Evolutionary conservation across 2,113 vertebrate species (phyloP), one percentile per base, ranked within the genome.

Genomic region (Rissa tridactyla): DNA sequence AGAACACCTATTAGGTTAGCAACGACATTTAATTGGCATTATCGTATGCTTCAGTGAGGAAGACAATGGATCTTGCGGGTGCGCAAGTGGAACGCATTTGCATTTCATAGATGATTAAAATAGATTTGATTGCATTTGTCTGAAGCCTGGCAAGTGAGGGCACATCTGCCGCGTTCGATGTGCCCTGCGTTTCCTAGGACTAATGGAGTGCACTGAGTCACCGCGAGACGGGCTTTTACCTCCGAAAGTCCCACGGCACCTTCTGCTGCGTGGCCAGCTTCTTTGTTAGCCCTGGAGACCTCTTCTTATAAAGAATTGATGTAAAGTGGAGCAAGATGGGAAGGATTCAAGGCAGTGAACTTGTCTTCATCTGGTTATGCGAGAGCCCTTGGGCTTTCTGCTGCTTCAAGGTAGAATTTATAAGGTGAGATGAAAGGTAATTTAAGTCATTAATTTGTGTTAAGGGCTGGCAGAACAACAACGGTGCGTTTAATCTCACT

Each of bases 41-140:
- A 95, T 97, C 4, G 26, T 85, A 89, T 89, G 94, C 95, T 97
- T 97, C 94, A 96, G 94, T 92, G 97, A 96, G 94, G 89, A 94
- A 96, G 97, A 97, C 97, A 97, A 97, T 98, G 94, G 97, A 92
- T 96, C 96, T 87, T 82, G 94, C 57, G 66, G 72, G 82, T 89
- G 96, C 36, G 57, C 91, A 81, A 98, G 92, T 92, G 96, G 92
- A 97, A 95, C 93, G 26, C 95, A 98, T 99, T 98, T 98, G 98
- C 98, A 98, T 98, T 98, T 99, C 98, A 98, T 96, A 98, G 98
- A 97, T 98, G 90, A 88, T 97, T 97, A 97, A 97, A 96, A 98
- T 97, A 97, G 96, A 98, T 98, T 96, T 97, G 96, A 98, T 98
- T 98, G 97, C 77, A 71, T 96, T 97, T 97, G 86, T 96, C 98